Evolutionary conservation across 2,113 vertebrate genomes (phyloP), one percentile per base, ranked within the genome.

Genomic region (Pontoporia blainvillei): DNA sequence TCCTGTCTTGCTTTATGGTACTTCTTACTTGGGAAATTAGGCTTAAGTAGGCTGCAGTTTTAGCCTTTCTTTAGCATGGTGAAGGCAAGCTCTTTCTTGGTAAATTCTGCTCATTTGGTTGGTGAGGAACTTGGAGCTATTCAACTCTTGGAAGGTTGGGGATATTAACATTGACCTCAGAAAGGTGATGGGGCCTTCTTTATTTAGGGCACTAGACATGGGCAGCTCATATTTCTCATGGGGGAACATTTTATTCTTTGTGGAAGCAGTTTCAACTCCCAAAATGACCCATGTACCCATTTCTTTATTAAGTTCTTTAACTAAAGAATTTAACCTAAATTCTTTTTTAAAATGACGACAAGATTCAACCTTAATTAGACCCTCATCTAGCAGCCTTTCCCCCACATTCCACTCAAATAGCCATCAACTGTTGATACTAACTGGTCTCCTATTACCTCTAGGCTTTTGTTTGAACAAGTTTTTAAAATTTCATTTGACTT

Each of bases 181-280:
- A 79, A 89, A 81, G 57, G 72, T 27, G 86, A 89, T 36, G 84
- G 78, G 73, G 27, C 66, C 34, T 90, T 82, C 86, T 93, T 96
- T 94, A 78, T 62, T 92, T 91, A 90, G 83, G 79, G 21, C 66
- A 59, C 5, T 75, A 84, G 84, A 73, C 49, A 59, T 0, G 8
- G 66, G 82, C 4, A 94, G 59, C 86, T 98, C 81, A 27, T 95
- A 69, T 97, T 97, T 98, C 94, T 97, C 62, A 64, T 69, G 23
- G 46, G 36, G 49, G 90, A 92, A 95, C 57, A 90, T 91, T 94
- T 96, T 96, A 86, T 96, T 97, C 86, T 94, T 79, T 36, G 73
- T 91, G 52, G 49, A 89, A 95, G 14, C 49, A 61, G 72, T 71
- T 94, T 73, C 25, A 91, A 17, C 36, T 86, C 34, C 52, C 36